A percentile compares a stretch with the other conserved stretches of the same genome.
These are phyloP conservation scores for Labia minor DNA, from an alignment of 2,888 invertebrate species.

Conservation along the genomic window DNA sequence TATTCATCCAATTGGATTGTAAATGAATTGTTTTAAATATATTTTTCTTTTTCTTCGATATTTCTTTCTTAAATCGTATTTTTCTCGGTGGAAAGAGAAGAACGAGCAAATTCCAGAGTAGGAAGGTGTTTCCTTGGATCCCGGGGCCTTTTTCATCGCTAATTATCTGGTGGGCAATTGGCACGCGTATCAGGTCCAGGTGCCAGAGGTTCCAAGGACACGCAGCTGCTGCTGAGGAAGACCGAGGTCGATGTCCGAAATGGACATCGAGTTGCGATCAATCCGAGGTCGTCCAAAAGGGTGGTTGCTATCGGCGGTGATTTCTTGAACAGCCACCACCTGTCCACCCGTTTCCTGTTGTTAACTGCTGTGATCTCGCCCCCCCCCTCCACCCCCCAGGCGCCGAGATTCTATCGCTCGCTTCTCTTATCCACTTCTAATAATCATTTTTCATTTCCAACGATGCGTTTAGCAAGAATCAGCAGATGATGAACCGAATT, in stretches of 20 bases:
- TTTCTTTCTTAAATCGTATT: too few species aligned
- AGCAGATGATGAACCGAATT: not conserved
- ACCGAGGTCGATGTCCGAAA: conserved; percentile 4
- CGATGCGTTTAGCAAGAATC: not conserved
- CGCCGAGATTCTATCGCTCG: not conserved
- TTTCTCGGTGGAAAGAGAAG: too few species aligned
- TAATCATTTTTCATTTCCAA: conserved; percentile 7
- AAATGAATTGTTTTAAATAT: too few species aligned
- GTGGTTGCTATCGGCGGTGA: not conserved
- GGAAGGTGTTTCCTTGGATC: too few species aligned
- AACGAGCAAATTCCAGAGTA: too few species aligned
- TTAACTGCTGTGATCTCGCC: not conserved
- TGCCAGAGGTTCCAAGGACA: not conserved
- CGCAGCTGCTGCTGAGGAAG: not conserved
- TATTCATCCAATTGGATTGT: too few species aligned
- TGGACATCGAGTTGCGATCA: not conserved
- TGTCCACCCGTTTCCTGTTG: not conserved
- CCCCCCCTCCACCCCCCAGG: too few species aligned
- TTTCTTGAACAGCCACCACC: not conserved
- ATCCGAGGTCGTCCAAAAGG: not conserved
- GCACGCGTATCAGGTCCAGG: conserved; percentile 1
- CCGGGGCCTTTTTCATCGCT: too few species aligned
- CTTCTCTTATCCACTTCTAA: not conserved
- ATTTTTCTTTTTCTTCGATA: too few species aligned
- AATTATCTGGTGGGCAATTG: not conserved